Evolutionary conservation across 2,797 vertebrate genomes (phyloP), one percentile per base, ranked within the genome.

Genomic region (Schizopygopsis malacanthus): DNA sequence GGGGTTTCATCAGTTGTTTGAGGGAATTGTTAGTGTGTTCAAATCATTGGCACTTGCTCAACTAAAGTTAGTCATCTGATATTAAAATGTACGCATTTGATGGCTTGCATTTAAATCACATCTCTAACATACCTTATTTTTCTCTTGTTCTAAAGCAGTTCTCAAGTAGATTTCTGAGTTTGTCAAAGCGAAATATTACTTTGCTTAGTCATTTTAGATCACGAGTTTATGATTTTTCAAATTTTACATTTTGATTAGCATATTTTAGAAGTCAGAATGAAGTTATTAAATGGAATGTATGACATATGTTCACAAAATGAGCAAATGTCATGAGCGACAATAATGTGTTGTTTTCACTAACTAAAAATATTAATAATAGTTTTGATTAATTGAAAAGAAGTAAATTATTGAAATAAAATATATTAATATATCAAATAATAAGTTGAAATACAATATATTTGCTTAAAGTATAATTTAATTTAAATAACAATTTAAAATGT

Each of bases 1-100:
- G 41, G 63, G 82, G 37, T 47, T 79, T 82, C 79, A 85, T 88
- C 81, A 79, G 86, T 56, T 82, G 80, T 71, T 71, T 82, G 37
- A 56, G 80, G 67, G 33, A 72, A 82, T 56, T 82, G 65, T 82
- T 80, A 28, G 80, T 20, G 39, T 56, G 47, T 25, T 71, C 20
- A 22, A 52, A 39, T 52, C 6, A n/a, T n/a, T 50, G 45, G 43
- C 0, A 22, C 45, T 45, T 15, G 8, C 41, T 43, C 76, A 43
- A 43, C 20, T 63, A 63, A 13, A 47, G 39, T 37, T 37, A 47
- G 59, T 80, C 56, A 79, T 80, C 59, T 80, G 56, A 63, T 67
- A 54, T 33, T 47, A 65, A 80, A 80, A 28, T 20, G 18, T 8
- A 33, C 11, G 78, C 41, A 43, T 54, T 12, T 39, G 4, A 41